Conservation (phyloP, 2,888 invertebrate genomes). For the Habroteleia sp. region DNA sequence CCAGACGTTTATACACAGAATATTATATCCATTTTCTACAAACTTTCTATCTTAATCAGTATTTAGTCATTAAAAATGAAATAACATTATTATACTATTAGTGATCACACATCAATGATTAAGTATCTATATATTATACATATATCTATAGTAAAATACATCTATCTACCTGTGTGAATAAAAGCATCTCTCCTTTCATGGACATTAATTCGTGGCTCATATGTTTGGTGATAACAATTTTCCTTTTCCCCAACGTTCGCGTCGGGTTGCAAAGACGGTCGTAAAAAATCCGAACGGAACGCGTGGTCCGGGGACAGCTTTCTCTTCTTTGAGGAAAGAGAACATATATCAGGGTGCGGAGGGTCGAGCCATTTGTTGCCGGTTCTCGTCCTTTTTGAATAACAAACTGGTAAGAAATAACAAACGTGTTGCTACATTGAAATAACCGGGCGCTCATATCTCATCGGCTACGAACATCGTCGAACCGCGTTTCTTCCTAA, state of each 20-base stretch:
- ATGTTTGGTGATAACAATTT: constrained; percentile 26
- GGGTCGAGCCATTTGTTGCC: constrained; percentile 54
- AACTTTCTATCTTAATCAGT: too few species aligned
- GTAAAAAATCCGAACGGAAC: constrained; percentile 35
- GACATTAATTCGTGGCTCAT: constrained; percentile 20
- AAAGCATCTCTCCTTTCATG: too few species aligned
- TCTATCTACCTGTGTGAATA: too few species aligned
- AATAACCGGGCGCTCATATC: constrained; percentile 77
- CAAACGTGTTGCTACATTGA: constrained; percentile 80
- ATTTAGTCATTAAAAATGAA: too few species aligned
- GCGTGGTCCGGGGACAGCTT: constrained; percentile 18
- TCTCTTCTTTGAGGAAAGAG: constrained; percentile 41
- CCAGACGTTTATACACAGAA: too few species aligned
- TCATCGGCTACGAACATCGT: constrained; percentile 67
- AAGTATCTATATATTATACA: too few species aligned
- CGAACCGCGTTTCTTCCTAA: constrained; percentile 9
- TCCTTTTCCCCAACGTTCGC: constrained; percentile 12
- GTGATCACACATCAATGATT: too few species aligned
- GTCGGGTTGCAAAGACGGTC: constrained; percentile 12
- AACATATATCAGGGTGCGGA: constrained; percentile 61
- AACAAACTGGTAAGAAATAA: constrained; percentile 80
- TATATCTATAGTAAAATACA: too few species aligned
- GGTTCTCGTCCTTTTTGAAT: constrained; percentile 73
- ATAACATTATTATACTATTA: too few species aligned
- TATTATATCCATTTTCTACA: too few species aligned